Conservation (phyloP, 53 echinoderm and acorn worm genomes). For the Henricia sp. region DNA sequence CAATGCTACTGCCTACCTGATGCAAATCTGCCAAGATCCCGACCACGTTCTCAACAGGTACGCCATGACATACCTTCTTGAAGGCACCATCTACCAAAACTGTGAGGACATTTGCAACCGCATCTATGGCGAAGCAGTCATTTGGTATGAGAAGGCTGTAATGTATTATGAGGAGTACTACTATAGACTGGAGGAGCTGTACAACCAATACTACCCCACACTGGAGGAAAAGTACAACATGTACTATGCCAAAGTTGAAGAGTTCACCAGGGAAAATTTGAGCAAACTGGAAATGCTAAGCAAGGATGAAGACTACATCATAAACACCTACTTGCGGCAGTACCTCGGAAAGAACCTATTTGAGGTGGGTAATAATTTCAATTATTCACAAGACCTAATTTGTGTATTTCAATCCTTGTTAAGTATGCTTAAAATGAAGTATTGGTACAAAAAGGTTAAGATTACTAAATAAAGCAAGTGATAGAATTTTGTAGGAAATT, state of each 20-base stretch:
- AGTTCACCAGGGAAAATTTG: slow-evolving; percentile 19
- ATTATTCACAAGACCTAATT: neutral
- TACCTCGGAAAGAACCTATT: slow-evolving; percentile 74
- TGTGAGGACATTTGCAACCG: neutral
- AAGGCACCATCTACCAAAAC: slow-evolving; percentile 24
- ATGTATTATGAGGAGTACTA: slow-evolving; percentile 27
- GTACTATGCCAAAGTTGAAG: neutral
- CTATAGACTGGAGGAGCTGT: neutral
- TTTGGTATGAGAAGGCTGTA: slow-evolving; percentile 34
- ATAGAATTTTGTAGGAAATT: neutral
- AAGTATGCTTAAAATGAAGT: no score
- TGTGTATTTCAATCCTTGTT: neutral
- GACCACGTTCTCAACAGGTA: slow-evolving; percentile 40
- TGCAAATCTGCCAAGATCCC: slow-evolving; percentile 43
- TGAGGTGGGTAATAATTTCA: slow-evolving; percentile 82
- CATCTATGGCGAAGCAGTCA: neutral
- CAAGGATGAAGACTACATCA: slow-evolving; percentile 43
- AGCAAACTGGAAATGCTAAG: slow-evolving; percentile 21
- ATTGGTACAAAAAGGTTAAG: neutral
- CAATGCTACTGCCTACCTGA: neutral
- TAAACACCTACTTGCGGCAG: slow-evolving; percentile 81
- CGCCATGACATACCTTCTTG: neutral
- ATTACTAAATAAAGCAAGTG: no score
- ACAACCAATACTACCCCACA: slow-evolving; percentile 24
- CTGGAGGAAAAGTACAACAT: neutral